Evolutionary conservation across 2,113 vertebrate species (phyloP), one percentile per base, ranked within the genome.

Genomic region (Zosterops lateralis): DNA sequence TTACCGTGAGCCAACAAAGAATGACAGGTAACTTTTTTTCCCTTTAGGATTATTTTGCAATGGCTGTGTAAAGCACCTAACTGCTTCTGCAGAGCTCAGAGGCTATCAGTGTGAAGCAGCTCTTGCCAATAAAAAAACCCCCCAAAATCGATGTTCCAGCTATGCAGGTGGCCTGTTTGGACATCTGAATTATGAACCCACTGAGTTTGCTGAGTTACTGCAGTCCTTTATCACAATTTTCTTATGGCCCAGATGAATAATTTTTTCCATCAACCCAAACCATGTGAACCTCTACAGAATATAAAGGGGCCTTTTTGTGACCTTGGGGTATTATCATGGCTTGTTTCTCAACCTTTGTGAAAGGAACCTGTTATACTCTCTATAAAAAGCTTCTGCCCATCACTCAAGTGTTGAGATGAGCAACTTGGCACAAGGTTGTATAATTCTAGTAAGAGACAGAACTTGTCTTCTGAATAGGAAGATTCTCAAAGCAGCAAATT

Each of bases 31-130:
- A 47, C 22, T 26, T 47, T 73, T 62, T 90, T 45, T 5, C 31
- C 25, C n/a, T 42, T 85, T 67, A 38, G 36, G 28, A 71, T 4
- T 53, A 72, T 48, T 81, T 64, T 66, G 36, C 20, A 5, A 24
- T 48, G 50, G 25, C 72, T 86, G 48, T 6, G 45, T 64, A 84
- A 40, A 81, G 45, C n/a, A 83, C 36, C n/a, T 91, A 71, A 89
- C 44, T 83, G 60, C 53, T 95, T 92, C 65, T 94, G 65, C 89
- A 93, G 84, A 89, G 67, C 64, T 64, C 54, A 51, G 56, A 87
- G 64, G 24, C 60, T 70, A 25, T 66, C 77, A 76, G 78, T 16
- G 31, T 1, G 1, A 51, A 71, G 7, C 20, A 91, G 19, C 31
- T 88, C 89, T 70, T 89, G 87, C 82, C 84, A 95, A 53, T 48